Evolutionary conservation across 1,140 invertebrate genomes (phyloP).

Genomic region (Solenopsis invicta): DNA sequence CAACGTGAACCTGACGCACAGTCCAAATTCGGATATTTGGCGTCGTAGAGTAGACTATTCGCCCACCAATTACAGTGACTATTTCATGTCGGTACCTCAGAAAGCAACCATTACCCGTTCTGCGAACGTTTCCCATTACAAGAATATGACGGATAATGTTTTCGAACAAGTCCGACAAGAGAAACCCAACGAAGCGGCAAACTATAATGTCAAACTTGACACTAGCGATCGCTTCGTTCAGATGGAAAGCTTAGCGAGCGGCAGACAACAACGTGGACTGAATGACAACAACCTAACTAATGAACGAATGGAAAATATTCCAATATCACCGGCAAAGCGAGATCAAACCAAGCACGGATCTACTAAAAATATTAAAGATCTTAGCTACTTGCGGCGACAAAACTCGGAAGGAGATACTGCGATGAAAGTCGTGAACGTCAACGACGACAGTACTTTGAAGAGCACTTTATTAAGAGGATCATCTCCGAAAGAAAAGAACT

Average conservation of each 20-base stretch:
- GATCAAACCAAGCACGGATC: constrained; percentile 70
- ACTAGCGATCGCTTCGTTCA: constrained; percentile 73
- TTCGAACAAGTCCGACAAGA: constrained; percentile 81
- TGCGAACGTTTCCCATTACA: constrained; percentile 82
- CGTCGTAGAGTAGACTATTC: constrained; percentile 77
- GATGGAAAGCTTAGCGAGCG: constrained; percentile 66
- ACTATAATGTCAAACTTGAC: constrained; percentile 79
- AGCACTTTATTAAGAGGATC: constrained; percentile 51
- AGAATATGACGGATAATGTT: constrained; percentile 79
- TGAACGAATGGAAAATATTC: constrained; percentile 74
- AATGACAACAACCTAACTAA: constrained; percentile 78
- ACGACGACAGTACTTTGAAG: constrained; percentile 68
- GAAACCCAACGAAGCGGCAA: constrained; percentile 80
- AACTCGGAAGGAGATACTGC: constrained; percentile 85
- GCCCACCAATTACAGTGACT: constrained; percentile 76
- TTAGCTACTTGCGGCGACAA: constrained; percentile 80
- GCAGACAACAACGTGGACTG: constrained; percentile 80
- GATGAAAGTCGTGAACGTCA: constrained; percentile 63
- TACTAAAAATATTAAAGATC: constrained; percentile 76
- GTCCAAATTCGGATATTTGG: constrained; percentile 84
- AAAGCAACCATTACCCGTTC: constrained; percentile 83
- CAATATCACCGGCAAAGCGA: constrained; percentile 69
- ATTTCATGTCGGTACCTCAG: constrained; percentile 77
- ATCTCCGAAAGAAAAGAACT: constrained; percentile 71
- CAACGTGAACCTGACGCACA: constrained; percentile 76